A percentile compares a stretch with the other conserved stretches of the same genome.
Evolutionary conservation across 2,113 vertebrate genomes (phyloP).

Genomic region (Motacilla alba): DNA sequence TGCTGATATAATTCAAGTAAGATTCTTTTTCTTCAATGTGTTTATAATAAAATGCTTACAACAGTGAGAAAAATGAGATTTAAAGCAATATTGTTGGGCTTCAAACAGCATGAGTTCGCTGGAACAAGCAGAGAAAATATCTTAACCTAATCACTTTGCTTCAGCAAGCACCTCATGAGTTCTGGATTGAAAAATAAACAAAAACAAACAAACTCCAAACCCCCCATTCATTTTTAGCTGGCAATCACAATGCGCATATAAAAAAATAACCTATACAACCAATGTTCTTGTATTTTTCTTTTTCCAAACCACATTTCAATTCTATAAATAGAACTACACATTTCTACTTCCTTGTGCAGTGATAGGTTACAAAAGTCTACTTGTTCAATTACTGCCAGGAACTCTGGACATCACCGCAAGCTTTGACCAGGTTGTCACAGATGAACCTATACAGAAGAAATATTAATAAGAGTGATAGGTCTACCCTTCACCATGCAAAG

Average conservation of each 20-base stretch:
- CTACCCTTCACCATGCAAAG: not conserved
- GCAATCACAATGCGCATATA: not conserved
- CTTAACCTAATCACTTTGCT: not conserved
- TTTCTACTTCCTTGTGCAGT: not conserved
- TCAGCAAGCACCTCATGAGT: not conserved
- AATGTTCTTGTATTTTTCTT: not conserved
- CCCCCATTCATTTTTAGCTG: not conserved
- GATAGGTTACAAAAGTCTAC: not conserved
- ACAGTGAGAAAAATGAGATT: not conserved
- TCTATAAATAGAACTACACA: not conserved
- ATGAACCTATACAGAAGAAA: not conserved
- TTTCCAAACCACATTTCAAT: not conserved
- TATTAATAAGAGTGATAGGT: not conserved
- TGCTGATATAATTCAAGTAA: not conserved
- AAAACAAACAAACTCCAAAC: not conserved
- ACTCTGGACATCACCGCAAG: not conserved
- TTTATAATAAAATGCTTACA: not conserved
- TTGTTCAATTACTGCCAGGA: not conserved
- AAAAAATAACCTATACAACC: not conserved
- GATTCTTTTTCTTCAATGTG: not conserved
- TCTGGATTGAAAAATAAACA: not conserved
- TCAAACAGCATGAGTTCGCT: not conserved
- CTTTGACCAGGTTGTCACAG: not conserved
- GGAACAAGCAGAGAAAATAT: not conserved
- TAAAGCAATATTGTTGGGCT: not conserved